Evolutionary conservation across 2,113 vertebrate species (phyloP), one percentile per base, ranked within the genome.

Genomic region (Cricetomys ansorgei): DNA sequence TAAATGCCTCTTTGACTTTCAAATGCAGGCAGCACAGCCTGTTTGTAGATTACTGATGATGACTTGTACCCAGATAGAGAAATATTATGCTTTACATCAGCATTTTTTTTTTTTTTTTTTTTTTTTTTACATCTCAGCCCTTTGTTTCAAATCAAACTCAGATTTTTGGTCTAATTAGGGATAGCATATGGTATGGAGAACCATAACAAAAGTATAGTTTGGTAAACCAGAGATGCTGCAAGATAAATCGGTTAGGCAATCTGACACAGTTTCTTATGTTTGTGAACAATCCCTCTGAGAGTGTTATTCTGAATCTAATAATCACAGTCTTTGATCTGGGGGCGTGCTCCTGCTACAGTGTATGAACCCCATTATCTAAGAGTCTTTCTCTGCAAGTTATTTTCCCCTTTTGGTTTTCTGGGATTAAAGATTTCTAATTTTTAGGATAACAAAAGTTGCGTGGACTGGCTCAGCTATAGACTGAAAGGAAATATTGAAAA

Each of bases 81-180:
- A 96, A 96, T 94, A 84, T 96, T 96, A 95, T 95, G 79, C 59
- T 95, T 95, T 81, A 92, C 86, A 76, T 97, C 92, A 96, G 94
- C 87, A 93, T 70, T 75, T 96, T 95, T 87, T 96, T 97, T 50
- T 86, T 95, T 70, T 75, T 96, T 95, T 87, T 96, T 97, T 50
- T 86, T 95, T 92, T 94, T 86, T 96, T 84, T 95, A 76, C 23
- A 84, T 92, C 84, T 96, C 93, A 96, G 94, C 73, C 53, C 62
- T 97, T 97, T 70, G 73, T 95, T 96, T 96, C 50, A 90, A 57
- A 85, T 94, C 50, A 94, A 90, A 90, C 11, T 79, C 48, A 65
- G 83, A 40, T 96, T 95, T 87, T 55, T 84, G 6, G 55, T 92
- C 88, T 96, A 96, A 96, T 98, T 98, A 94, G 40, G 64, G 69